Conservation (phyloP, 2,888 invertebrate genomes). For the Apotomis betuletana region DNA sequence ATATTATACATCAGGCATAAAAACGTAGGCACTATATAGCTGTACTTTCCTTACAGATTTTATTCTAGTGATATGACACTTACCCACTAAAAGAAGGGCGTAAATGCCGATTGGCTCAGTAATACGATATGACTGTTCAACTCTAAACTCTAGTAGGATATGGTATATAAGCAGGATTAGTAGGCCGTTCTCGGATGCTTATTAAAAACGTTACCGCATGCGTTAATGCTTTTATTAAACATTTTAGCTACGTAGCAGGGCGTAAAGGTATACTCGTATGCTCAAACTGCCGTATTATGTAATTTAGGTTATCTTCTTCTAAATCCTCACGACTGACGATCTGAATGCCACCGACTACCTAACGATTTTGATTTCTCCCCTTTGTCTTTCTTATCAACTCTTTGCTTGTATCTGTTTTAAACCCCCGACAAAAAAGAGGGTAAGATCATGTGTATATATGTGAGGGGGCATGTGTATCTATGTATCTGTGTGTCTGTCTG, state of each 20-base stretch:
- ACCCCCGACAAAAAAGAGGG: too few relatives aligned
- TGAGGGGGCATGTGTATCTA: too few relatives aligned
- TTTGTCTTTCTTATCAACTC: too few relatives aligned
- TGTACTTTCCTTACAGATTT: too few relatives aligned
- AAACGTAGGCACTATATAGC: too few relatives aligned
- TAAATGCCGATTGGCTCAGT: not conserved
- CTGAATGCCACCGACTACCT: too few relatives aligned
- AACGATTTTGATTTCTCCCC: too few relatives aligned
- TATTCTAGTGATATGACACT: not conserved
- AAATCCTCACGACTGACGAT: too few relatives aligned
- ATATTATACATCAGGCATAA: too few relatives aligned
- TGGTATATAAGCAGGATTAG: constrained; percentile 6
- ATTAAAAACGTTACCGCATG: constrained; percentile 21
- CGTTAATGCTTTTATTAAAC: constrained; percentile 32
- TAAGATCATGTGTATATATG: too few relatives aligned
- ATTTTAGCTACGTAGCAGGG: not conserved
- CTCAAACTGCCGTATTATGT: not conserved
- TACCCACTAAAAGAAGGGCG: not conserved
- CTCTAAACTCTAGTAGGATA: not conserved
- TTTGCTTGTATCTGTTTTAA: too few relatives aligned
- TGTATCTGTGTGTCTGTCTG: too few relatives aligned
- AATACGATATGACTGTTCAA: not conserved
- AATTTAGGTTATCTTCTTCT: not conserved
- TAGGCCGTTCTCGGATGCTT: constrained; percentile 7
- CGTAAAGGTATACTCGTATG: not conserved